A percentile compares a stretch with the other conserved stretches of the same genome.
phyloP scores from a whole-genome alignment of 1,140 invertebrate species.

The Thaumatotibia leucotreta region DNA sequence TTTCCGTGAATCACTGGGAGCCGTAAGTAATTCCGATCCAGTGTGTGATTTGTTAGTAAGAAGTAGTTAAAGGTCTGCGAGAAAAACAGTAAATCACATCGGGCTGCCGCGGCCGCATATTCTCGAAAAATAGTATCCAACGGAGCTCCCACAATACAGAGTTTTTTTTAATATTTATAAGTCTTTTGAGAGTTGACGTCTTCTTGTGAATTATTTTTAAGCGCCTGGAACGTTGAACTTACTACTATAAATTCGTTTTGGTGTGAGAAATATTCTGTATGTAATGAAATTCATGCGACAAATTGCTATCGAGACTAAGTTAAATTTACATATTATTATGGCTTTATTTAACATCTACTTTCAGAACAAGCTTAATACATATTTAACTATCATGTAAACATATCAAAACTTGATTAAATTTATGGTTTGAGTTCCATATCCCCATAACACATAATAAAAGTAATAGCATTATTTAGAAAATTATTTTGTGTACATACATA shows the following conservation, averaged over 20 bases:
- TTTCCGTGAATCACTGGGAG: slow-evolving; percentile 48
- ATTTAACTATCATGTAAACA: too few relatives aligned
- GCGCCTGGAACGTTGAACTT: slow-evolving; percentile 11
- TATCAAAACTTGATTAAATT: too few relatives aligned
- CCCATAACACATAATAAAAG: too few relatives aligned
- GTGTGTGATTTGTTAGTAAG: slow-evolving; percentile 56
- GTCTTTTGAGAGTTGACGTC: slow-evolving; percentile 18
- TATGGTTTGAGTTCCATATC: too few relatives aligned
- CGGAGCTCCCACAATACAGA: slow-evolving; percentile 27
- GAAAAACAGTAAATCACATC: slow-evolving; percentile 59
- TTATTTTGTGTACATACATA: too few relatives aligned
- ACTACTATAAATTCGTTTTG: slow-evolving; percentile 11
- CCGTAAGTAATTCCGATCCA: slow-evolving; percentile 36
- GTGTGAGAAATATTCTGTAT: slow-evolving; percentile 1
- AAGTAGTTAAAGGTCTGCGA: slow-evolving; percentile 52
- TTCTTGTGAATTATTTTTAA: slow-evolving; percentile 10
- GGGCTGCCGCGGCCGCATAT: slow-evolving; percentile 50
- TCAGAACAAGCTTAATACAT: too few relatives aligned
- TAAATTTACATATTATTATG: neutral
- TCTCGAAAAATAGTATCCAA: slow-evolving; percentile 46
- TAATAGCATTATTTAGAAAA: too few relatives aligned
- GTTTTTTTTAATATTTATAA: slow-evolving; percentile 49
- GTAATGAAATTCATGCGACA: slow-evolving; percentile 6
- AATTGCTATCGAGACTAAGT: neutral
- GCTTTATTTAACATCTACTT: neutral